Evolutionary conservation across 2,797 vertebrate genomes (phyloP).

Genomic region (Florisuga fusca): DNA sequence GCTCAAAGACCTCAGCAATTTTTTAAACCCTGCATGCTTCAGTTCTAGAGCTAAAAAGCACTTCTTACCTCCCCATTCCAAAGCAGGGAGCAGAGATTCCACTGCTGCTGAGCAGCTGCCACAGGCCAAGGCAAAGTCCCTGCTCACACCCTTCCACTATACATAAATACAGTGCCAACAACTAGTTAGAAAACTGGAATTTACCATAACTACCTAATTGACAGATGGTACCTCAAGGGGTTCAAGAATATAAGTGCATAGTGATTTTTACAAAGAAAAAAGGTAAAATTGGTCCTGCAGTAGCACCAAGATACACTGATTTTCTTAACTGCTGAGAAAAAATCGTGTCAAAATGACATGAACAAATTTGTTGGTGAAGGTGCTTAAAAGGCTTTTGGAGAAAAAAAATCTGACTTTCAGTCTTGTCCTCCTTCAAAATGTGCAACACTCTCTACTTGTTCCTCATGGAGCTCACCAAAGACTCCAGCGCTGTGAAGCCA

Average conservation of each 20-base stretch:
- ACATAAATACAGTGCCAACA: background rate
- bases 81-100: background rate
- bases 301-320: background rate
- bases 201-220: background rate
- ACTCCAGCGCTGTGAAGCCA: background rate
- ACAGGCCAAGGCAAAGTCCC: background rate
- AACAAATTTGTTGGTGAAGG: background rate
- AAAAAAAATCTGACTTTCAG: background rate
- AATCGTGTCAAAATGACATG: background rate
- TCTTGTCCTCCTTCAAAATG: background rate
- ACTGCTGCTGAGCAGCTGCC: background rate
- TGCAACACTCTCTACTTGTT: background rate
- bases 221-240: background rate
- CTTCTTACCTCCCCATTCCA: background rate
- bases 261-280: background rate
- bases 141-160: background rate
- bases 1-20: background rate
- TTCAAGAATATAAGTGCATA: background rate
- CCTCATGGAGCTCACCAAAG: background rate
- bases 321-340: constrained; percentile 4
- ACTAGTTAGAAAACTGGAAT: background rate
- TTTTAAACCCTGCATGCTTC: background rate
- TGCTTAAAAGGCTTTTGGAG: background rate
- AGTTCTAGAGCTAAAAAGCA: background rate
- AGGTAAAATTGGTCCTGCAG: background rate